A percentile compares a stretch with the other conserved stretches of the same genome.
These are phyloP conservation scores for Eulacestoma nigropectus DNA, from an alignment of 2,113 vertebrate genomes.

Conservation along the genomic window DNA sequence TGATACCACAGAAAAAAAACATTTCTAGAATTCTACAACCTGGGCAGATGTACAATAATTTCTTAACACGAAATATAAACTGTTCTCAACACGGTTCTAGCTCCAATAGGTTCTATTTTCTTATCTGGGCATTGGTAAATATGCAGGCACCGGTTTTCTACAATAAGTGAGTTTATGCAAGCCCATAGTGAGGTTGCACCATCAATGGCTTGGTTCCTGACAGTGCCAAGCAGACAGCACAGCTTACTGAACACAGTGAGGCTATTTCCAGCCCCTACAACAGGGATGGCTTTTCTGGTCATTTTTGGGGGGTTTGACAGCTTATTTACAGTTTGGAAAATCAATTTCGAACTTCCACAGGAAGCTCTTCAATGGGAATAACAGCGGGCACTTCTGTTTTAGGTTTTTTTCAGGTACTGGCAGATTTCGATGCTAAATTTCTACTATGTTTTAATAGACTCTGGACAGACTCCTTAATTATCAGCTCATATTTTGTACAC, in stretches of 20 bases:
- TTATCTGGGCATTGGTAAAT: background rate
- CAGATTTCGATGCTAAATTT: background rate
- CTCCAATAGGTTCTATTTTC: background rate
- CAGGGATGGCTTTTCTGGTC: background rate
- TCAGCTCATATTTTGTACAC: background rate
- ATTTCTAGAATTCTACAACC: background rate
- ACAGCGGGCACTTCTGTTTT: fast-evolving
- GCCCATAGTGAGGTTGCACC: background rate
- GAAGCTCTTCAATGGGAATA: background rate
- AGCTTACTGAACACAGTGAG: background rate
- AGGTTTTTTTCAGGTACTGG: background rate
- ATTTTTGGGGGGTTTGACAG: background rate
- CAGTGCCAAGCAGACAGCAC: background rate
- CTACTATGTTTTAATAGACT: background rate
- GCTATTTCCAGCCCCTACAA: background rate
- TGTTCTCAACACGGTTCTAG: background rate
- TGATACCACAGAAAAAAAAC: background rate
- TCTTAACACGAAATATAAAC: background rate
- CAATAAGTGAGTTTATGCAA: background rate
- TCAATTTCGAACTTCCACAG: background rate
- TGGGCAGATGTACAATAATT: background rate
- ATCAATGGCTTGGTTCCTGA: background rate
- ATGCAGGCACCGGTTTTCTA: background rate
- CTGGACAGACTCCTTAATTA: background rate
- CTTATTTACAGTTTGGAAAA: background rate